A percentile compares a stretch with the other conserved stretches of the same genome.
Evolutionary conservation across 2,888 invertebrate genomes (phyloP).

Genomic region (Ophion costatus): DNA sequence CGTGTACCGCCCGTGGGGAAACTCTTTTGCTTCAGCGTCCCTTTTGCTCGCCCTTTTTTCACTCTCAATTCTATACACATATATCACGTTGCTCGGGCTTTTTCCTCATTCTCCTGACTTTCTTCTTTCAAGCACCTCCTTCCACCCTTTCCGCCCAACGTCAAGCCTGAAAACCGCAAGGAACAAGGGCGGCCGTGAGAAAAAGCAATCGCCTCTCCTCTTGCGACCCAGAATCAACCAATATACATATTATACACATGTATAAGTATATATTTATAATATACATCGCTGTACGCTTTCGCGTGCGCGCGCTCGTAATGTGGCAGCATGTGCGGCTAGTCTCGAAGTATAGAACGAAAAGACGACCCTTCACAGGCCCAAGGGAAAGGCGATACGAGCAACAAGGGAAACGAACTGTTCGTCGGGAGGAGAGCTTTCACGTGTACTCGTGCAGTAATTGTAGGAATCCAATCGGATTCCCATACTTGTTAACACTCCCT

Average conservation of each 20-base stretch:
- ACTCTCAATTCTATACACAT: conserved; percentile 34
- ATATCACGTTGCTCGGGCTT: conserved; percentile 38
- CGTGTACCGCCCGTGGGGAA: conserved; percentile 57
- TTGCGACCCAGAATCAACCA: neutral
- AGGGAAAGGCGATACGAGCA: neutral
- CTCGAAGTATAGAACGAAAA: neutral
- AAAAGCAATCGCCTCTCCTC: conserved; percentile 39
- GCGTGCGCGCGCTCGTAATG: too few relatives aligned
- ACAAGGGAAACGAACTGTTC: neutral
- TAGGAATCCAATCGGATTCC: neutral
- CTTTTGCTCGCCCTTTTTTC: conserved; percentile 51
- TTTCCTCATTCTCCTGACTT: conserved; percentile 45
- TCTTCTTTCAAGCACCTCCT: conserved; percentile 5
- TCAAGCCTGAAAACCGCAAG: conserved; percentile 46
- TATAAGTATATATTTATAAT: too few relatives aligned
- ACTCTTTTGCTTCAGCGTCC: conserved; percentile 43
- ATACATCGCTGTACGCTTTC: too few relatives aligned
- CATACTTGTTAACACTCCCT: too few relatives aligned
- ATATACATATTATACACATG: neutral
- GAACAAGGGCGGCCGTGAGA: conserved; percentile 67
- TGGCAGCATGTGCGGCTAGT: too few relatives aligned
- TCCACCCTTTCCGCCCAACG: neutral
- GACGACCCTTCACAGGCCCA: neutral
- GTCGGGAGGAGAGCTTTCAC: neutral
- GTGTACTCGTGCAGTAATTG: neutral